phyloP scores from a whole-genome alignment of 2,888 invertebrate species.

The Leptinotarsa haldemani region DNA sequence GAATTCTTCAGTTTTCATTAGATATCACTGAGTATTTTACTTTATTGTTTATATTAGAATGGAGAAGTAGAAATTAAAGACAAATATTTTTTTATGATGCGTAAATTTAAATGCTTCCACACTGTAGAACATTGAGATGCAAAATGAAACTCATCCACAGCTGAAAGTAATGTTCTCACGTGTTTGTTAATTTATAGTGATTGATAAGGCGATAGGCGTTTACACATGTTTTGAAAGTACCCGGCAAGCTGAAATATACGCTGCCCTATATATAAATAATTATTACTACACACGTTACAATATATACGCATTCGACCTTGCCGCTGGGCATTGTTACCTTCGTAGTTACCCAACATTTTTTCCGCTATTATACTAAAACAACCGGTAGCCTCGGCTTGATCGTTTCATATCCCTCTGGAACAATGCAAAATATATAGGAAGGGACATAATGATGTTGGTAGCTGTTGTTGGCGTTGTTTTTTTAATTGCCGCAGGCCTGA shows the following conservation, averaged over 20 bases:
- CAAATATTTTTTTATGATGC: too few species aligned
- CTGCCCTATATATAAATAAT: conserved; percentile 46
- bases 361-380: conserved; percentile 28
- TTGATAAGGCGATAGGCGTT: conserved; percentile 28
- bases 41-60: too few species aligned
- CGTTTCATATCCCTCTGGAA: conserved; percentile 27
- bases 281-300: conserved; percentile 41
- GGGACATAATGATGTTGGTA: conserved; percentile 19
- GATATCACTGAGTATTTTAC: too few species aligned
- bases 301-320: conserved; percentile 45
- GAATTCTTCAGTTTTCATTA: too few species aligned
- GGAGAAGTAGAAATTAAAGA: too few species aligned
- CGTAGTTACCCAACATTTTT: conserved; percentile 32
- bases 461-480: conserved; percentile 1
- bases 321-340: conserved; percentile 36
- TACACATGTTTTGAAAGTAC: conserved; percentile 44
- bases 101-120: too few species aligned
- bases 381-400: conserved; percentile 34
- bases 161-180: conserved; percentile 7
- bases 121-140: too few species aligned
- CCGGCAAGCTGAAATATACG: conserved; percentile 40
- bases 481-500: neutral
- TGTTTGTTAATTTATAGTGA: conserved; percentile 24
- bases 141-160: too few species aligned
- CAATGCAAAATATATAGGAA: conserved; percentile 36